A percentile compares a stretch with the other conserved stretches of the same genome.
These are phyloP conservation scores for Pseudomyrmex gracilis DNA, from an alignment of 1,140 invertebrate genomes.

Conservation along the genomic window DNA sequence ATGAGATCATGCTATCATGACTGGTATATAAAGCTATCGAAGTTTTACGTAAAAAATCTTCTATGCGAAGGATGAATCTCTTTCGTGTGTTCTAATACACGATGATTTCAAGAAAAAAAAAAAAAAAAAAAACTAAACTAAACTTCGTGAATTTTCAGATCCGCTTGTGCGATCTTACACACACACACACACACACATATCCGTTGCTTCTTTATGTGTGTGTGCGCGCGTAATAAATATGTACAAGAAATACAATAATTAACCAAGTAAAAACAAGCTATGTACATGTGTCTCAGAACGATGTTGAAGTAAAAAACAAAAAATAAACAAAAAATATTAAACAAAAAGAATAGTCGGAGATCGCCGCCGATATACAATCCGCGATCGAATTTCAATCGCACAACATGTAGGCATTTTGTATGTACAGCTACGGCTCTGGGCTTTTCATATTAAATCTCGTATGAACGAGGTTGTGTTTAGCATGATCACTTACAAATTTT, in stretches of 20 bases:
- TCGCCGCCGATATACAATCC: not conserved
- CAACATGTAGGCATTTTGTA: slow-evolving; percentile 66
- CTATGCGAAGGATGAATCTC: slow-evolving; percentile 34
- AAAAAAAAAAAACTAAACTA: no score
- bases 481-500: slow-evolving; percentile 84
- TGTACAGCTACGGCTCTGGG: slow-evolving; percentile 68
- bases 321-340: no score
- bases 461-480: slow-evolving; percentile 71
- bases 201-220: no score
- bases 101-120: not conserved
- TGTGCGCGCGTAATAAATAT: not conserved
- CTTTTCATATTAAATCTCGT: slow-evolving; percentile 25
- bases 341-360: not conserved
- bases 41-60: slow-evolving; percentile 7
- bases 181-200: not conserved
- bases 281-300: no score
- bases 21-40: slow-evolving; percentile 52
- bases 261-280: no score
- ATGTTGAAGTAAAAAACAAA: no score
- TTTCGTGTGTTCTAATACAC: slow-evolving; percentile 32
- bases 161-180: not conserved
- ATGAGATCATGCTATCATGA: slow-evolving; percentile 83
- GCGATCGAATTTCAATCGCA: slow-evolving; percentile 12
- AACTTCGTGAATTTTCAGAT: not conserved
- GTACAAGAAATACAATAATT: no score